These are phyloP conservation scores for Xanthorhoe spadicearia DNA, from an alignment of 2,888 invertebrate genomes.

Conservation along the genomic window DNA sequence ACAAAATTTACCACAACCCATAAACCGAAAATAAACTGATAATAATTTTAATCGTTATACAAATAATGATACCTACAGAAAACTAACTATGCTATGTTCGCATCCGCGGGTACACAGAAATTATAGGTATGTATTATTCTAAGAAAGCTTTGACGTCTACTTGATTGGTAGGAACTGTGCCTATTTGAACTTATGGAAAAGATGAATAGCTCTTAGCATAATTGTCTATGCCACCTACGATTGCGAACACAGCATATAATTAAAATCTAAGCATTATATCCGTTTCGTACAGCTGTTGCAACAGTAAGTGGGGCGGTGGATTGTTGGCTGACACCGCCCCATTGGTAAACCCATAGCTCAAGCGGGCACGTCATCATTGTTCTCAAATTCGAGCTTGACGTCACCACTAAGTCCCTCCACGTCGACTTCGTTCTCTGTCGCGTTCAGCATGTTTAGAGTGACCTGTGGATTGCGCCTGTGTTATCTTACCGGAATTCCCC, in stretches of 20 bases:
- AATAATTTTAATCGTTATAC: neutral
- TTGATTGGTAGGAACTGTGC: no score
- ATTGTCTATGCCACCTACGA: no score
- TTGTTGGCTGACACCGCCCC: slow-evolving; percentile 22
- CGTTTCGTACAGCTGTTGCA: no score
- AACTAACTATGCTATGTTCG: neutral
- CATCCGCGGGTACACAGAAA: neutral
- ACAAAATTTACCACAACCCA: neutral
- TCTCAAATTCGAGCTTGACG: slow-evolving; percentile 92
- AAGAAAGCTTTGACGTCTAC: no score
- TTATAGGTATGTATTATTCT: no score
- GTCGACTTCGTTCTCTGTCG: slow-evolving; percentile 95
- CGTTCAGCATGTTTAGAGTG: slow-evolving; percentile 96
- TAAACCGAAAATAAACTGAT: neutral
- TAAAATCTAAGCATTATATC: no score
- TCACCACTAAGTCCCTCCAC: slow-evolving; percentile 92
- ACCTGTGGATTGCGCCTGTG: slow-evolving; percentile 75
- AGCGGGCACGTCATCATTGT: slow-evolving; percentile 89
- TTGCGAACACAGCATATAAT: no score
- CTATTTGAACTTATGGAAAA: no score
- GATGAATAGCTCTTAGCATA: no score
- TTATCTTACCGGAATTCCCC: neutral
- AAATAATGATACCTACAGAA: neutral
- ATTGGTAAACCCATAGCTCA: slow-evolving; percentile 65
- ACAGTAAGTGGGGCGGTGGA: neutral